A percentile compares a stretch with the other conserved stretches of the same genome.
Conservation (phyloP, 2,113 vertebrate species). For the Myotis lucifugus region DNA sequence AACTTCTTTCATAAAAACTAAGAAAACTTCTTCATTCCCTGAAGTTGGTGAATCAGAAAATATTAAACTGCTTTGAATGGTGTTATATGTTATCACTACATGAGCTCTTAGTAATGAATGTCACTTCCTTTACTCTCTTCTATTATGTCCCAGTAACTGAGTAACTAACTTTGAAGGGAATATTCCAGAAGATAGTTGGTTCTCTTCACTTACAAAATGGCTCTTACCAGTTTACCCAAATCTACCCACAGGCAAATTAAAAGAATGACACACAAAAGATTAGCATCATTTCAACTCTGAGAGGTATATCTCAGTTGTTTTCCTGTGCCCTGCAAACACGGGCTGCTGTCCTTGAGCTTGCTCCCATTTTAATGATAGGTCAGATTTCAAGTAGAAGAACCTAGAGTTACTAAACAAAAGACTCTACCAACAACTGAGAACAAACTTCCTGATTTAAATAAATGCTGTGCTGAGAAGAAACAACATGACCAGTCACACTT, state of each 20-base stretch:
- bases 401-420: slow-evolving; percentile 55
- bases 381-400: slow-evolving; percentile 49
- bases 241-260: not conserved
- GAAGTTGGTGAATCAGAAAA: slow-evolving; percentile 18
- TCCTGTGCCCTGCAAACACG: slow-evolving; percentile 6
- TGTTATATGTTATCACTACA: not conserved
- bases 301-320: not conserved
- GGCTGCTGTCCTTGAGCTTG: not conserved
- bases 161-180: not conserved
- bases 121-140: not conserved
- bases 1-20: not conserved
- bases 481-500: slow-evolving; percentile 21
- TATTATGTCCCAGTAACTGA: not conserved
- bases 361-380: not conserved
- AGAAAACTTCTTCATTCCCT: not conserved
- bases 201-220: slow-evolving; percentile 36
- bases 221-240: not conserved
- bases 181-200: not conserved
- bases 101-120: not conserved
- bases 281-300: not conserved
- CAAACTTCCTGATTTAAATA: slow-evolving; percentile 45
- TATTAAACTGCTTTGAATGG: slow-evolving; percentile 34
- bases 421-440: slow-evolving; percentile 27
- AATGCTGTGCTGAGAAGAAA: not conserved
- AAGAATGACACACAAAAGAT: slow-evolving; percentile 13